Evolutionary conservation across 2,888 invertebrate species (phyloP).

Genomic region (Drosophila koepferae): DNA sequence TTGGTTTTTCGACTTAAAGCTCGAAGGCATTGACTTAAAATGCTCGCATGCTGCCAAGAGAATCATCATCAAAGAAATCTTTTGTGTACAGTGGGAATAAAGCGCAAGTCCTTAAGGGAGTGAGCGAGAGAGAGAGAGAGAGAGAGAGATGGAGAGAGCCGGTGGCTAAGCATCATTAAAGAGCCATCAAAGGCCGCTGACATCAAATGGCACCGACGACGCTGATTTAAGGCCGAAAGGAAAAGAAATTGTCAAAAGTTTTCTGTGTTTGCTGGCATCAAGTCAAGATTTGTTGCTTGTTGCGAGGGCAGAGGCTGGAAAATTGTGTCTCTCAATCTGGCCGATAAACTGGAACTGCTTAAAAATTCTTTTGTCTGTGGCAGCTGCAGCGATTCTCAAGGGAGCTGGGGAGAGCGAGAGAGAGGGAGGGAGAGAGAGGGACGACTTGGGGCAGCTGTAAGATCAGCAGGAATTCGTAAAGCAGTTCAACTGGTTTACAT

Average conservation of each 20-base stretch:
- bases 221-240: conserved; percentile 32
- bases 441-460: not conserved
- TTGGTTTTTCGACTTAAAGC: not conserved
- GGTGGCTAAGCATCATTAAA: conserved; percentile 49
- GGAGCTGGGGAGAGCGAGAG: not conserved
- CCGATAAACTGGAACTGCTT: conserved; percentile 71
- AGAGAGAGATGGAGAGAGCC: not conserved
- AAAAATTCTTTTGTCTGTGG: conserved; percentile 69
- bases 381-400: conserved; percentile 25
- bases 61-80: conserved; percentile 9
- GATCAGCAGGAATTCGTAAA: conserved; percentile 43
- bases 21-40: not conserved
- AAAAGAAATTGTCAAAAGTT: conserved; percentile 42
- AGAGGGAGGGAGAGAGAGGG: not conserved
- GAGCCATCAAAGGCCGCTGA: conserved; percentile 42
- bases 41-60: conserved; percentile 4
- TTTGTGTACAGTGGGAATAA: conserved; percentile 3
- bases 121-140: too few relatives aligned
- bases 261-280: conserved; percentile 46
- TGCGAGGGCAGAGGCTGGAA: conserved; percentile 37
- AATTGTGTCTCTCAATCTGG: conserved; percentile 64
- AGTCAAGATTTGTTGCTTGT: conserved; percentile 41
- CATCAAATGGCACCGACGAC: conserved; percentile 17
- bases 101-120: conserved; percentile 1
- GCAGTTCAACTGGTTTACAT: conserved; percentile 56